phyloP scores from a whole-genome alignment of 2,888 invertebrate genomes.

The Mystacides longicornis region DNA sequence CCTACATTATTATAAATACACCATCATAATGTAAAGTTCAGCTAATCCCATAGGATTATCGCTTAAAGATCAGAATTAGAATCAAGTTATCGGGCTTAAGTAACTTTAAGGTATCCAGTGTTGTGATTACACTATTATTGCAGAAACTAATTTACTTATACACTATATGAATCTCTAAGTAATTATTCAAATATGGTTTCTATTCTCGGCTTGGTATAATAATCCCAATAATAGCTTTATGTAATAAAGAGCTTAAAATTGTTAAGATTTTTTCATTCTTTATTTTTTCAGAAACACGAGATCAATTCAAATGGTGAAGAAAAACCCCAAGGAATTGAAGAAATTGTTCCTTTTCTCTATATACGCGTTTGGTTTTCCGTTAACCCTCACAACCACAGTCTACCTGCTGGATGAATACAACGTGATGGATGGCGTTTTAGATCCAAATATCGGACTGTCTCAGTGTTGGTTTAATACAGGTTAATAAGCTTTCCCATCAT shows the following conservation, averaged over 20 bases:
- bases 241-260: neutral
- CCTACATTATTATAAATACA: too few relatives aligned
- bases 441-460: conserved; percentile 53
- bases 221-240: too few relatives aligned
- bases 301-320: conserved; percentile 40
- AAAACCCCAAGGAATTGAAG: conserved; percentile 43
- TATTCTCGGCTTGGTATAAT: too few relatives aligned
- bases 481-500: conserved; percentile 32
- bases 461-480: conserved; percentile 55
- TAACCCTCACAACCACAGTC: conserved; percentile 48
- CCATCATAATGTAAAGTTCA: too few relatives aligned
- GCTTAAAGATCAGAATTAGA: too few relatives aligned
- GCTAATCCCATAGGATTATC: too few relatives aligned
- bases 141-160: too few relatives aligned
- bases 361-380: conserved; percentile 64
- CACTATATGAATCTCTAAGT: too few relatives aligned
- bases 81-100: too few relatives aligned
- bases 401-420: conserved; percentile 48
- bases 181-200: too few relatives aligned
- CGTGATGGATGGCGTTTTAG: conserved; percentile 40
- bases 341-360: conserved; percentile 59
- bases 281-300: conserved; percentile 40
- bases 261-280: neutral
- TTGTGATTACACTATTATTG: too few relatives aligned
- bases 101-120: too few relatives aligned